Evolutionary conservation across 2,797 vertebrate genomes (phyloP), one percentile per base, ranked within the genome.

Genomic region (Podarcis lilfordi): DNA sequence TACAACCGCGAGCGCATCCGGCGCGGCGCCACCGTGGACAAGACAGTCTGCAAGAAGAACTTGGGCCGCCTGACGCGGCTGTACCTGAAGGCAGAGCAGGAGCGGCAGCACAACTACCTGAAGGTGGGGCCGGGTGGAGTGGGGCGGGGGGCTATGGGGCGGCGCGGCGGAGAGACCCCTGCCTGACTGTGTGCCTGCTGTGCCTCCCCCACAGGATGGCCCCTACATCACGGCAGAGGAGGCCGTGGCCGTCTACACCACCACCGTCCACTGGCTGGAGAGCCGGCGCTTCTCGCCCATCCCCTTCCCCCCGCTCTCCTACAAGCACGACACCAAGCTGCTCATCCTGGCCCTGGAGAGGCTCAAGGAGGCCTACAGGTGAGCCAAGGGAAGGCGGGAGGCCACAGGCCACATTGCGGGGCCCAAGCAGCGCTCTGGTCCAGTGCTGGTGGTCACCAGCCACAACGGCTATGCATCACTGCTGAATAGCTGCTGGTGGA

Each of bases 41-140:
- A 99, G 96, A 99, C 99, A 0, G 99, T 99, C 92, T 99, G 99
- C 92, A 99, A 99, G 96, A 99, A 99, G 97, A 99, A 99, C 94
- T 95, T 99, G 95, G 99, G 99, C 17, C 97, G 99, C 43, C 96
- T 99, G 95, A 99, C 99, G 3, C 98, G 99, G 23, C 97, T 99
- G 7, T 99, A 99, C 94, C 95, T 99, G 87, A 99, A 99, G 95
- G 99, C 99, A 27, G 99, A 99, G 94, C 99, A 99, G 96, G 99
- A 99, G 91, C 97, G 99, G 37, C 99, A 99, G 95, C 99, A 99
- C 96, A 99, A 99, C 95, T 99, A 99, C 94, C 96, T 99, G 95
- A 99, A 99, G 98, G 99, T 97, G 88, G 29, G 84, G 2, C 10
- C 35, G 1, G 4, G 11, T 19, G 64, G 1, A 29, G 23, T 23